phyloP scores from a whole-genome alignment of 2,888 invertebrate species.

The Drosophila helvetica region DNA sequence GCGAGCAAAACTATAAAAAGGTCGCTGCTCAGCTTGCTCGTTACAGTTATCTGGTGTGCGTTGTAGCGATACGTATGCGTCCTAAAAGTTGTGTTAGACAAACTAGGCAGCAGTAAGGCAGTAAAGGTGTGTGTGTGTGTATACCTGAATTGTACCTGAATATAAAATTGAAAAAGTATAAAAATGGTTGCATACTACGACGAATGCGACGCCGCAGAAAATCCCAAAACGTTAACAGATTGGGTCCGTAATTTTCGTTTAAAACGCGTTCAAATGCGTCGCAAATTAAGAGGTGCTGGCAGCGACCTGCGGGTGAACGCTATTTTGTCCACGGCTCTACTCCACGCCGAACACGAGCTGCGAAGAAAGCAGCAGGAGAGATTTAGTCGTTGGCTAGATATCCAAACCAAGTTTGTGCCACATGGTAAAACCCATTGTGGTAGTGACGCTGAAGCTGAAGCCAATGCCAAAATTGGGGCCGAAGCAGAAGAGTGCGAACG shows the following conservation, averaged over 20 bases:
- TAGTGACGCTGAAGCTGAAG: conserved; percentile 47
- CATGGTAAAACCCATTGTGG: conserved; percentile 62
- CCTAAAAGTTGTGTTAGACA: conserved; percentile 12
- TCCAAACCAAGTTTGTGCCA: conserved; percentile 82
- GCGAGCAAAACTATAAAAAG: conserved; percentile 47
- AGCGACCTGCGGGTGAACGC: conserved; percentile 86
- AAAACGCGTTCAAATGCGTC: conserved; percentile 85
- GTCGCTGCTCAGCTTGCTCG: not conserved
- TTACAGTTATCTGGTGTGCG: conserved; percentile 39
- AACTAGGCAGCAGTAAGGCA: conserved; percentile 41
- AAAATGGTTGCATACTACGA: conserved; percentile 66
- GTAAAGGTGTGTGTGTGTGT: conserved; percentile 62
- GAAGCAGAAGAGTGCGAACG: conserved; percentile 69
- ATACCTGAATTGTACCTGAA: conserved; percentile 26
- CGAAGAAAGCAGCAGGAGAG: conserved; percentile 85
- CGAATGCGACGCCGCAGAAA: conserved; percentile 59
- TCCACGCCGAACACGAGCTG: conserved; percentile 85
- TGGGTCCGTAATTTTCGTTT: conserved; percentile 86
- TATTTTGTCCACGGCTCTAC: conserved; percentile 85
- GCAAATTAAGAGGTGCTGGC: conserved; percentile 84
- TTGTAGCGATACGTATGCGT: conserved; percentile 31
- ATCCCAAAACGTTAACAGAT: conserved; percentile 81
- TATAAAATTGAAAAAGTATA: conserved; percentile 46
- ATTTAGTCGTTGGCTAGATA: conserved; percentile 84
- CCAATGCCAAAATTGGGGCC: conserved; percentile 51